These are phyloP conservation scores for Bombus waltoni DNA, from an alignment of 1,140 invertebrate species.

Conservation along the genomic window DNA sequence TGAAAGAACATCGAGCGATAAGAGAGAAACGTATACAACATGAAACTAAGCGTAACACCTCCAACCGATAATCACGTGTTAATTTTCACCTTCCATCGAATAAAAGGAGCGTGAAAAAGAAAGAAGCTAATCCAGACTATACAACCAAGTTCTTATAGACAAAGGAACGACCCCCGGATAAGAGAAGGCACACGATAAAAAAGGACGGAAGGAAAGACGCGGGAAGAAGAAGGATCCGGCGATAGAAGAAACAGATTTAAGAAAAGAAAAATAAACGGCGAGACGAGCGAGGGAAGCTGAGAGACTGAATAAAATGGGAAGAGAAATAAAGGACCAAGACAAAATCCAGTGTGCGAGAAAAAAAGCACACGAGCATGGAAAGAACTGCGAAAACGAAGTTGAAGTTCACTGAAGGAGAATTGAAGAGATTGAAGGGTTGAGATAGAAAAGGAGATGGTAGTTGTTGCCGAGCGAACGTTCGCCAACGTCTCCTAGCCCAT, in stretches of 20 bases:
- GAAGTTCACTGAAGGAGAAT: neutral
- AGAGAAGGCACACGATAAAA: neutral
- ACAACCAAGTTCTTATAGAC: neutral
- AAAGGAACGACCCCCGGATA: neutral
- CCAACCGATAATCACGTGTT: neutral
- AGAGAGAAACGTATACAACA: too few species aligned
- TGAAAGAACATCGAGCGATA: too few species aligned
- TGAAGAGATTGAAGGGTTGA: neutral
- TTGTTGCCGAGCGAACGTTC: slow-evolving; percentile 58
- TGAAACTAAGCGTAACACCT: neutral
- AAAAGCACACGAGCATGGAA: neutral
- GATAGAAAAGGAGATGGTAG: neutral
- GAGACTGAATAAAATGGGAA: neutral
- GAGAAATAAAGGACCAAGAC: neutral
- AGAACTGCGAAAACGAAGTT: neutral
- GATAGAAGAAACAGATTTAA: neutral
- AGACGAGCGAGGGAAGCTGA: neutral
- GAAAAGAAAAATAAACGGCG: neutral
- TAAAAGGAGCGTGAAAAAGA: neutral
- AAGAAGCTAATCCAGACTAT: neutral
- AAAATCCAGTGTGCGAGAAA: neutral
- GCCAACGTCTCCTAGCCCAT: slow-evolving; percentile 56
- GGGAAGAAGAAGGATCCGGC: neutral
- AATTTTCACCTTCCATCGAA: neutral
- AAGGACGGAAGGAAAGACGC: neutral